Base-by-base conservation (phyloP, 2,888 invertebrate species). In the Galeopsomyia nigrocyanea region DNA sequence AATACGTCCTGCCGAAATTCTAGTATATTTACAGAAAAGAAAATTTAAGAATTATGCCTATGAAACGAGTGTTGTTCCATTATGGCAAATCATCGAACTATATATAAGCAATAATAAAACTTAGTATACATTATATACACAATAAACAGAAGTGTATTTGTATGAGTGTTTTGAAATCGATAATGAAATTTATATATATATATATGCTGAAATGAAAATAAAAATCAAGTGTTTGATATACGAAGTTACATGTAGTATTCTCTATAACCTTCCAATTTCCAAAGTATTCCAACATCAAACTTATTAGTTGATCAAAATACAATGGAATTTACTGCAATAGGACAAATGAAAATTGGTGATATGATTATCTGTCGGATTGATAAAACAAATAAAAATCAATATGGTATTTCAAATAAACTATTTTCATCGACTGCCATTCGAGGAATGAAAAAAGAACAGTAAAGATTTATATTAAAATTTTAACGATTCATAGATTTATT, bases 401-500 rank as follows among this genome's bases (percentile, higher is more conserved):
- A 16, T 63, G 55, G 64, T 71, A 64, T 46, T 74, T 70, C 57
- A 74, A 67, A 50, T 70, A 58, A 26, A 26, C 26, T 26, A 26
- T 26, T 26, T 26, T 26, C 26, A 26, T 3, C 5, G 26, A 26
- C 26, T 26, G 26, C 2, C 5, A 26, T 5, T 19, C 6, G 10
- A 53, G 21, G 57, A 61, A 53, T 47, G 26, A 56, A 57, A 31
- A 13, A 50, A n/a, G 3, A 19, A 14, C 26, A n/a, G 17, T 66
- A 51, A 51, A 75, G 46, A 64, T 75, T 71, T 77, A 71, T 79
- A 78, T 78, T 81, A 79, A 81, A 82, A 80, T 79, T 79, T 62
- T 74, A 74, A 74, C 71, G 22, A 39, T 68, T 71, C 77, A 80
- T 80, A 75, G 69, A 80, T 83, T 83, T 83, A 83, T 83, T 82